Percentiles rank a stretch among this genome's conserved stretches.
phyloP scores from a whole-genome alignment of 2,888 invertebrate species.

The Lasioglossum morio region DNA sequence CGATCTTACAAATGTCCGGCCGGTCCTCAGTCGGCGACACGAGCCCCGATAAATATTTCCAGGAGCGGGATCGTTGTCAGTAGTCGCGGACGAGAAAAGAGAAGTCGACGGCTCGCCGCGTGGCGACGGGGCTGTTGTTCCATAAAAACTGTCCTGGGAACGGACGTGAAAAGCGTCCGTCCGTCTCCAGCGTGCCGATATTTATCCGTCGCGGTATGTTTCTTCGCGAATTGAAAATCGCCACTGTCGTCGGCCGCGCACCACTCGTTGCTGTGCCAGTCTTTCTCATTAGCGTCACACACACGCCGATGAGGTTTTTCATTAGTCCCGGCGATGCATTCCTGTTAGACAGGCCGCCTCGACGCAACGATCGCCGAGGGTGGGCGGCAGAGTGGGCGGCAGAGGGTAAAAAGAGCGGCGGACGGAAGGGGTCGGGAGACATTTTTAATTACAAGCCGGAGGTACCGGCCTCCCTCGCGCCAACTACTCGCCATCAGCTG shows the following conservation, averaged over 20 bases:
- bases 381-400: constrained; percentile 70
- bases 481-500: constrained; percentile 81
- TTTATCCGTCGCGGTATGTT: constrained; percentile 61
- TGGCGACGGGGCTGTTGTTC: not conserved
- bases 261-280: constrained; percentile 67
- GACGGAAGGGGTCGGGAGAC: constrained; percentile 79
- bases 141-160: constrained; percentile 60
- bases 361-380: constrained; percentile 59
- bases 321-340: constrained; percentile 83
- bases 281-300: constrained; percentile 83
- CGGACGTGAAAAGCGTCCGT: constrained; percentile 52
- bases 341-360: constrained; percentile 79
- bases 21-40: constrained; percentile 17
- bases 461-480: constrained; percentile 75
- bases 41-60: constrained; percentile 53
- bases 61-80: constrained; percentile 58
- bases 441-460: constrained; percentile 84
- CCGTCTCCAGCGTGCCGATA: constrained; percentile 56
- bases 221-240: constrained; percentile 80
- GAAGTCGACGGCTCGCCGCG: not conserved
- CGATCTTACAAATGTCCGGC: constrained; percentile 54
- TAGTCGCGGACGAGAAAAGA: constrained; percentile 34
- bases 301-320: constrained; percentile 84
- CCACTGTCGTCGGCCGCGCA: constrained; percentile 72
- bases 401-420: constrained; percentile 60